phyloP scores from a whole-genome alignment of 1,140 invertebrate species.

The Pentalonia nigronervosa region DNA sequence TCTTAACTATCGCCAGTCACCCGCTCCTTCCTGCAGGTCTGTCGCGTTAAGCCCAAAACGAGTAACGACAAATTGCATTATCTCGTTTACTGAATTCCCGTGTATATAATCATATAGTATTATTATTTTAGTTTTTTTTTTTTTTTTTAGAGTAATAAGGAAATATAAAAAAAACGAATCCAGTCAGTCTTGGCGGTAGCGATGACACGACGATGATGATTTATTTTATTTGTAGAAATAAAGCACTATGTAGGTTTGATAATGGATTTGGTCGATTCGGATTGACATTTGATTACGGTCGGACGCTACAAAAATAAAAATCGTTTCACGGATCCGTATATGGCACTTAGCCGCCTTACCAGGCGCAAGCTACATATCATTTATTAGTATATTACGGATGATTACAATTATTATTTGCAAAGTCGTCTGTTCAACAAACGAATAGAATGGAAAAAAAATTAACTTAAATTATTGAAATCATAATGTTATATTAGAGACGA shows the following conservation, averaged over 20 bases:
- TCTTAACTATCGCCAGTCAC: no score
- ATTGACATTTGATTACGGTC: background rate
- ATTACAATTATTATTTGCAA: background rate
- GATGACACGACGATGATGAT: background rate
- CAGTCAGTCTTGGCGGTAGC: background rate
- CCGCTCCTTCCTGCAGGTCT: no score
- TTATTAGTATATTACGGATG: background rate
- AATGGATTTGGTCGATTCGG: constrained; percentile 4
- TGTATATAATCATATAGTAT: background rate
- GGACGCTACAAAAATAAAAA: background rate
- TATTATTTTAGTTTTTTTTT: constrained; percentile 11
- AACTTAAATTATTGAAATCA: background rate
- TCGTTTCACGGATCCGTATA: background rate
- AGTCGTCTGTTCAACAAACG: background rate
- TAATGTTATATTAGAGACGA: background rate
- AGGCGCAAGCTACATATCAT: background rate
- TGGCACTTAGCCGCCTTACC: background rate
- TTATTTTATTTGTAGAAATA: background rate
- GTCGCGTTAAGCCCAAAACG: background rate
- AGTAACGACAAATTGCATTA: constrained; percentile 26
- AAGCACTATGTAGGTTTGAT: background rate
- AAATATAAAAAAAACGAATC: background rate
- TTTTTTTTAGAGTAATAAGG: background rate
- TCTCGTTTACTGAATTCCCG: background rate
- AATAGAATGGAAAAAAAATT: background rate